phyloP scores from a whole-genome alignment of 64 coral and sea anemone species.

The Montipora foliosa region DNA sequence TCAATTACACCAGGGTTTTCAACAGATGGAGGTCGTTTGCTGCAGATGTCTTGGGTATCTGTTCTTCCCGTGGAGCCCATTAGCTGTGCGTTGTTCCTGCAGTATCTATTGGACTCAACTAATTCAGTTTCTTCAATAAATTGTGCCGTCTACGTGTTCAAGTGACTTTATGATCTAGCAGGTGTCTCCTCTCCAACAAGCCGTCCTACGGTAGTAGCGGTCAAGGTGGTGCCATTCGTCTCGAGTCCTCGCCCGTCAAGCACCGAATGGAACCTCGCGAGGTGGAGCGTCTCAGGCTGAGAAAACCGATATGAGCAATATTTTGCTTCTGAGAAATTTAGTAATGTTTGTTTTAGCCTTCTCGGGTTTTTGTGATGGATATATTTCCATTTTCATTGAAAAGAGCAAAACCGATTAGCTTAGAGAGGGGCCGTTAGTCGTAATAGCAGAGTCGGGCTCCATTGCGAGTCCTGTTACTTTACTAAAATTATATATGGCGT shows the following conservation, averaged over 20 bases:
- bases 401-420: conserved; percentile 63
- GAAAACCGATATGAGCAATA: not conserved
- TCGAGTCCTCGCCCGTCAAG: not conserved
- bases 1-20: conserved; percentile 11
- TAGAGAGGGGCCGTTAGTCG: conserved; percentile 37
- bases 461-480: conserved; percentile 4
- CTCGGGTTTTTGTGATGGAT: conserved; percentile 22
- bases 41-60: not conserved
- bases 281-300: not conserved
- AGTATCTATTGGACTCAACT: conserved; percentile 2
- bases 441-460: conserved; percentile 52
- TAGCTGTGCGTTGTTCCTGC: conserved; percentile 1
- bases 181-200: conserved; percentile 27
- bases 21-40: conserved; percentile 17
- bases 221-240: not conserved
- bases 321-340: not conserved
- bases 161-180: conserved; percentile 9
- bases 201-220: conserved; percentile 10
- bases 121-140: conserved; percentile 37
- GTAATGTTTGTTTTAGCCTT: conserved; percentile 39
- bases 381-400: conserved; percentile 17
- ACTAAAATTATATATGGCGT: not conserved
- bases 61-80: conserved; percentile 21
- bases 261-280: not conserved
- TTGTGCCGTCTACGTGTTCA: conserved; percentile 35